phyloP scores from a whole-genome alignment of 2,888 invertebrate genomes.

The Oscheius onirici region DNA sequence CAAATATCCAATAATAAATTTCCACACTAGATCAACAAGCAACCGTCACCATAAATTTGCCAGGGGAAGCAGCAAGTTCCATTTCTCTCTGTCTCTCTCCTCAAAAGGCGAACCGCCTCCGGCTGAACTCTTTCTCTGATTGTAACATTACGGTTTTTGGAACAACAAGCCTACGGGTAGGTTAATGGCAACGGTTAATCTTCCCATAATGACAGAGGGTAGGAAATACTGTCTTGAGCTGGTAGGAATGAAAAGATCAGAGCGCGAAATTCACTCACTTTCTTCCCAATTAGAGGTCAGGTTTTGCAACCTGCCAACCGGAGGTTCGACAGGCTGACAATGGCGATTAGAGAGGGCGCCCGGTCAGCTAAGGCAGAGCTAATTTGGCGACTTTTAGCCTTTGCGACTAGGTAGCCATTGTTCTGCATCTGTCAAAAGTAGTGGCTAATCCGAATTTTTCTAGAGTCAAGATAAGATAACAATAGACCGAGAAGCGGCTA shows the following conservation, averaged over 20 bases:
- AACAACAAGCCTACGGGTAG: conserved; percentile 4
- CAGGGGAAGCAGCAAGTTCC: conserved; percentile 2
- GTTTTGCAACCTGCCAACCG: background rate
- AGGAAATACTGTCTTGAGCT: background rate
- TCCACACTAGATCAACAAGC: background rate
- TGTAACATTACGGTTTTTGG: conserved; percentile 15
- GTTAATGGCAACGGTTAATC: conserved; percentile 23
- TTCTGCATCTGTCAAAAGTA: no score
- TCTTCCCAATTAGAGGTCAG: background rate
- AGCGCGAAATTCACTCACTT: background rate
- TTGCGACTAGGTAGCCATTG: no score
- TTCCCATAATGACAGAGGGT: background rate
- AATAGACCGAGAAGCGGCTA: no score
- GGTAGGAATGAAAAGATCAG: background rate
- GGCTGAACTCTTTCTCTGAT: background rate
- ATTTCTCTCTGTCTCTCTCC: conserved; percentile 2
- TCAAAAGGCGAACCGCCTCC: conserved; percentile 12
- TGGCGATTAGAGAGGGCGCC: no score
- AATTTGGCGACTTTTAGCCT: no score
- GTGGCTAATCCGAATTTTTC: no score
- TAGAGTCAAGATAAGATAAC: no score
- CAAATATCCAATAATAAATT: background rate
- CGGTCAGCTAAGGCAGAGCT: no score
- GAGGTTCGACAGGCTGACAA: background rate
- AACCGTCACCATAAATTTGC: conserved; percentile 18